Evolutionary conservation across 2,888 invertebrate species (phyloP).

Genomic region (Pyrochroa serraticornis): DNA sequence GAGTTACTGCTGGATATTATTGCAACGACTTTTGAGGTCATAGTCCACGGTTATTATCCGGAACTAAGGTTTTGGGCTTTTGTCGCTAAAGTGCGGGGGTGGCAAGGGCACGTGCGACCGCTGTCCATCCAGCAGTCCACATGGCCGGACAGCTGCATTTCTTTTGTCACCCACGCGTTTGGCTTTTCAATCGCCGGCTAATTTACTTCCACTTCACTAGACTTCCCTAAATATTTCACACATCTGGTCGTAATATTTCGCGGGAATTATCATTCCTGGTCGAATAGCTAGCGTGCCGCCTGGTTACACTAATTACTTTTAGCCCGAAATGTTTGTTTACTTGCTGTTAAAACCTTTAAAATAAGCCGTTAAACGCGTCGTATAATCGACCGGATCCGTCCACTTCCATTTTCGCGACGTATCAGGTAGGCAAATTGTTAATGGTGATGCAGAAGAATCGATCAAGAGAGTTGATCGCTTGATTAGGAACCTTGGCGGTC

Average conservation of each 20-base stretch:
- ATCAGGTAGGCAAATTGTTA: too few species aligned
- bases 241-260: conserved; percentile 49
- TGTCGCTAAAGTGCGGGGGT: conserved; percentile 51
- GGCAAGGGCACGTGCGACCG: conserved; percentile 51
- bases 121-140: conserved; percentile 50
- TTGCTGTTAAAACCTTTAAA: conserved; percentile 26
- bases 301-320: conserved; percentile 27
- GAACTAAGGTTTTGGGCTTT: conserved; percentile 56
- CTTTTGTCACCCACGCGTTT: conserved; percentile 56
- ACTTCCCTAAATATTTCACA: conserved; percentile 52
- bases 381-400: conserved; percentile 10
- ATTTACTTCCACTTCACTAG: conserved; percentile 53
- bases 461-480: too few species aligned
- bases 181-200: conserved; percentile 50
- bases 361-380: conserved; percentile 26
- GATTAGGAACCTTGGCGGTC: conserved; percentile 7
- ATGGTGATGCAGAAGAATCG: too few species aligned
- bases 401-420: too few species aligned
- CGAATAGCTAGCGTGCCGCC: conserved; percentile 31
- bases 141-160: conserved; percentile 53
- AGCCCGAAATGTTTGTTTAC: conserved; percentile 27
- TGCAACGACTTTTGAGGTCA: conserved; percentile 1
- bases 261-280: conserved; percentile 36
- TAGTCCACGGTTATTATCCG: conserved; percentile 54
- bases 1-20: conserved; percentile 23